A percentile compares a stretch with the other conserved stretches of the same genome.
Conservation (phyloP, 1,140 invertebrate species). For the Laupala kohalensis region DNA sequence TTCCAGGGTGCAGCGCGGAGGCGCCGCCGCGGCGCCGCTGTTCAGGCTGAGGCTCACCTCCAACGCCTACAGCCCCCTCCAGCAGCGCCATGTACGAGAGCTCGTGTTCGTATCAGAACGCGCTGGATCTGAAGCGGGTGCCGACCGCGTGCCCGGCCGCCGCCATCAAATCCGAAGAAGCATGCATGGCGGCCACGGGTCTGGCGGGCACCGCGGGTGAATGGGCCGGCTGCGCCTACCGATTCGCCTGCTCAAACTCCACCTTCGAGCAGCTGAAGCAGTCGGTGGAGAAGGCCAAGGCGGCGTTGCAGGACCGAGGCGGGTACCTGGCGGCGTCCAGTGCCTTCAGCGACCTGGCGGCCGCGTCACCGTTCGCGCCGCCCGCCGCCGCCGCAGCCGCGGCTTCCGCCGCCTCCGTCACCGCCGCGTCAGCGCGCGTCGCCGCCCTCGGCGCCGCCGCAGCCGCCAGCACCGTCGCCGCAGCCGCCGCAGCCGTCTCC, state of each 20-base stretch:
- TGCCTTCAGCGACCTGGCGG: slow-evolving; percentile 29
- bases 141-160: slow-evolving; percentile 22
- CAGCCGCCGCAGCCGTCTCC: not conserved
- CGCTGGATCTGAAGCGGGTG: slow-evolving; percentile 67
- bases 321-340: slow-evolving; percentile 23
- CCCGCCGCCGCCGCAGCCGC: not conserved
- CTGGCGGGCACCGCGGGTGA: slow-evolving; percentile 34
- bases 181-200: slow-evolving; percentile 30
- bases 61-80: too few relatives aligned
- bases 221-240: slow-evolving; percentile 49
- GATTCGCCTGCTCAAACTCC: slow-evolving; percentile 51
- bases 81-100: slow-evolving; percentile 70
- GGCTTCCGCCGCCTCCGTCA: not conserved
- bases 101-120: slow-evolving; percentile 74
- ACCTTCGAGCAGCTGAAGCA: slow-evolving; percentile 80
- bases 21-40: not conserved
- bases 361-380: slow-evolving; percentile 22
- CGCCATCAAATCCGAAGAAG: slow-evolving; percentile 36
- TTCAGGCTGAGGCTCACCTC: too few relatives aligned
- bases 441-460: not conserved
- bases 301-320: slow-evolving; percentile 46
- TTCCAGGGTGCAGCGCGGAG: not conserved
- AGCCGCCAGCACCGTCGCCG: not conserved
- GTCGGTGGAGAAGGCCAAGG: slow-evolving; percentile 77
- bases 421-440: not conserved